Percentiles rank a stretch among this genome's conserved stretches.
Evolutionary conservation across 2,113 vertebrate species (phyloP).

Genomic region (human (Homo sapiens)): GRCh38 chr1:210031501-210032000

Average conservation of each 20-base stretch:
- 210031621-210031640: background rate
- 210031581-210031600: background rate
- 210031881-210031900: background rate
- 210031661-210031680: background rate
- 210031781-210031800: background rate
- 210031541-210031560: background rate
- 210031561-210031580: background rate
- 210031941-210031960: background rate
- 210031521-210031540: background rate
- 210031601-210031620: background rate
- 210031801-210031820: background rate
- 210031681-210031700: background rate
- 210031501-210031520: background rate
- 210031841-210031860: background rate
- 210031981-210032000: background rate
- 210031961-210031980: background rate
- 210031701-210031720: background rate
- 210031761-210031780: background rate
- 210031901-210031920: background rate
- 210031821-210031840: background rate
- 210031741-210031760: background rate
- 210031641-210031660: background rate
- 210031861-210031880: background rate
- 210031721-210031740: background rate
- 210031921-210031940: background rate